Evolutionary conservation across 2,797 vertebrate species (phyloP).

Genomic region (Paguma larvata): DNA sequence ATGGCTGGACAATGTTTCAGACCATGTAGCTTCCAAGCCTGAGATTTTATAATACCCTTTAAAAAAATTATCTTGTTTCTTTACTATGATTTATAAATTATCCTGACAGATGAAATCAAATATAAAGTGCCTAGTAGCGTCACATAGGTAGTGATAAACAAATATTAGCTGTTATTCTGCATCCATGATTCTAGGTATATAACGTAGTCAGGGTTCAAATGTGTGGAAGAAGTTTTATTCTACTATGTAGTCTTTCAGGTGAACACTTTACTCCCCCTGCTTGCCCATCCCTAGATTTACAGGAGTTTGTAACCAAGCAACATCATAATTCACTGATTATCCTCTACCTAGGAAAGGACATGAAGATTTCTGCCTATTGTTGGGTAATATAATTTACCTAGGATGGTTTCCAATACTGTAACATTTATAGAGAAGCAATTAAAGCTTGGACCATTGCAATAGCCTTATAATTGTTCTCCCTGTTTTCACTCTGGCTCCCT

Average conservation of each 20-base stretch:
- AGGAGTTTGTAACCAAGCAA: conserved; percentile 34
- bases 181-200: neutral
- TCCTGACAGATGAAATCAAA: neutral
- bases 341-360: conserved; percentile 23
- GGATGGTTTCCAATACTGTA: conserved; percentile 19
- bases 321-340: conserved; percentile 47
- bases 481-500: neutral
- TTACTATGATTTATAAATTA: conserved; percentile 16
- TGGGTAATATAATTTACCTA: conserved; percentile 16
- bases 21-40: neutral
- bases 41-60: conserved; percentile 51
- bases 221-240: neutral
- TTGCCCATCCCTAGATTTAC: neutral
- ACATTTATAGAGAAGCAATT: conserved; percentile 50
- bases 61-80: neutral
- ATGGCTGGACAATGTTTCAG: neutral
- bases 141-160: neutral
- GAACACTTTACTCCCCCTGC: neutral
- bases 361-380: conserved; percentile 46
- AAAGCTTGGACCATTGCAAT: conserved; percentile 9
- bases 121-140: neutral
- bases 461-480: neutral
- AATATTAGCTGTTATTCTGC: neutral
- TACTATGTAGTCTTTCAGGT: neutral
- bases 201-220: conserved; percentile 6